Percentiles rank a stretch among this genome's conserved stretches.
These are phyloP conservation scores for Cheilosia soror DNA, from an alignment of 2,888 invertebrate species.

Conservation along the genomic window DNA sequence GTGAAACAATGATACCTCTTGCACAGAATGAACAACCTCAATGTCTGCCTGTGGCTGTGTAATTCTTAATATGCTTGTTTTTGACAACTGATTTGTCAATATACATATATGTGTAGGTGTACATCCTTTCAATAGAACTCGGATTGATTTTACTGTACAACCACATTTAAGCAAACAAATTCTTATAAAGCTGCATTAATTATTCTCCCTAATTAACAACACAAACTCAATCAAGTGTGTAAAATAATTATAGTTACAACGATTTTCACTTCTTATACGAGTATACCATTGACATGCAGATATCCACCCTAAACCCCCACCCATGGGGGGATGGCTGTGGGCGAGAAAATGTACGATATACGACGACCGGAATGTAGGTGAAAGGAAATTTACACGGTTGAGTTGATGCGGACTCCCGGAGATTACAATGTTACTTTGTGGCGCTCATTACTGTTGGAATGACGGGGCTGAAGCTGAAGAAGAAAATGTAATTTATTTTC, in stretches of 20 bases:
- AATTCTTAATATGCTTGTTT: too few species aligned
- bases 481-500: slow-evolving; percentile 16
- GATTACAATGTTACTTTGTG: slow-evolving; percentile 10
- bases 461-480: too few species aligned
- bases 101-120: too few species aligned
- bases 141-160: neutral
- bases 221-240: slow-evolving; percentile 1
- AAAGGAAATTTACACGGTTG: neutral
- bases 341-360: neutral
- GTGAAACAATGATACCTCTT: too few species aligned
- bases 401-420: neutral
- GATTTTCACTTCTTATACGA: neutral
- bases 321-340: neutral
- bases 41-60: too few species aligned
- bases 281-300: neutral
- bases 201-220: neutral
- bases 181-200: neutral
- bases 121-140: neutral
- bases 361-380: too few species aligned
- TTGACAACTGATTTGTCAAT: too few species aligned
- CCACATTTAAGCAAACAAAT: neutral
- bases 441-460: too few species aligned
- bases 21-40: too few species aligned
- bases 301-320: neutral
- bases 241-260: neutral